Evolutionary conservation across 2,888 invertebrate genomes (phyloP).

Genomic region (Cryptophagus acutangulus): DNA sequence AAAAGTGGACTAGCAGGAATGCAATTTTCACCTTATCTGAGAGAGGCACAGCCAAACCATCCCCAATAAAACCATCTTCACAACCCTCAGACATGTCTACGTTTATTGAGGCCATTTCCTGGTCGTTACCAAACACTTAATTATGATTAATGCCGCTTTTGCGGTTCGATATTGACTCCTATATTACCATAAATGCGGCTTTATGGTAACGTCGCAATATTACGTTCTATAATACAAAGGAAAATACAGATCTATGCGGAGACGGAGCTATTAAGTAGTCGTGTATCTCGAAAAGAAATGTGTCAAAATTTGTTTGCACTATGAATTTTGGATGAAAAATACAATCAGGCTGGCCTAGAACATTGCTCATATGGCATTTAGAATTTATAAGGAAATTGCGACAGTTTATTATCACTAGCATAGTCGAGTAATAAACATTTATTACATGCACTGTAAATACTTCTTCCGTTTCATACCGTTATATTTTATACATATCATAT

Average conservation of each 20-base stretch:
- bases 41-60: slow-evolving; percentile 41
- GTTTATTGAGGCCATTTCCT: slow-evolving; percentile 44
- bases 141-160: slow-evolving; percentile 44
- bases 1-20: too few relatives aligned
- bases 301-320: too few relatives aligned
- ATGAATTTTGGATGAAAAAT: too few relatives aligned
- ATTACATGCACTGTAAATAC: slow-evolving; percentile 11
- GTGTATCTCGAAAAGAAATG: too few relatives aligned
- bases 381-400: slow-evolving; percentile 13
- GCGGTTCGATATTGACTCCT: slow-evolving; percentile 54
- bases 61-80: too few relatives aligned
- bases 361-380: too few relatives aligned
- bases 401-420: slow-evolving; percentile 12
- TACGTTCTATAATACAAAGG: slow-evolving; percentile 40
- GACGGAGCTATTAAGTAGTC: too few relatives aligned
- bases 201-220: slow-evolving; percentile 53
- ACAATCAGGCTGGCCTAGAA: too few relatives aligned
- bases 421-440: slow-evolving; percentile 12
- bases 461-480: slow-evolving; percentile 11
- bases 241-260: too few relatives aligned
- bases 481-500: slow-evolving; percentile 11
- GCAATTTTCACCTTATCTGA: slow-evolving; percentile 44
- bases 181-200: slow-evolving; percentile 57
- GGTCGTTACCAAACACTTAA: slow-evolving; percentile 45
- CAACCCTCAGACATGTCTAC: slow-evolving; percentile 41